Conservation (phyloP, 2,888 invertebrate species). For the Osmoderma eremita region DNA sequence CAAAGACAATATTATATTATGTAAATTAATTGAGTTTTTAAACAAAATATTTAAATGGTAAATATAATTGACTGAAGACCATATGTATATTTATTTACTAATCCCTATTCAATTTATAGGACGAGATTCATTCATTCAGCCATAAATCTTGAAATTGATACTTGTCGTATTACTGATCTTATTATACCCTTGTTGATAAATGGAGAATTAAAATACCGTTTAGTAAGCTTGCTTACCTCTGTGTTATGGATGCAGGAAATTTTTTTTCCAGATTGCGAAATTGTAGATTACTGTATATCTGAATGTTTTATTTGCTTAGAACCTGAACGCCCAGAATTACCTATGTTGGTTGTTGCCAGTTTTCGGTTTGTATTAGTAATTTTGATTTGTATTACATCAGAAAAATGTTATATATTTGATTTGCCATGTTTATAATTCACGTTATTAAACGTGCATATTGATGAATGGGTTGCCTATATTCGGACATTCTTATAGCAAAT, state of each 20-base stretch:
- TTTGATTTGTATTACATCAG: background rate
- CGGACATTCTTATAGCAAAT: no score
- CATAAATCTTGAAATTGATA: constrained; percentile 1
- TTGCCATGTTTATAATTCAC: no score
- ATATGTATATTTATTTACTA: background rate
- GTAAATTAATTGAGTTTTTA: constrained; percentile 19
- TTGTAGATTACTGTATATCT: constrained; percentile 18
- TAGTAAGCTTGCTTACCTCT: constrained; percentile 9
- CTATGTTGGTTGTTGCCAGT: background rate
- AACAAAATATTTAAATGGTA: constrained; percentile 12
- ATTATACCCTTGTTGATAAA: constrained; percentile 8
- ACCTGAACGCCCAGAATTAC: background rate
- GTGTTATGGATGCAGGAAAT: constrained; percentile 8
- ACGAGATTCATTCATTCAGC: background rate
- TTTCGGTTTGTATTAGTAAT: constrained; percentile 14
- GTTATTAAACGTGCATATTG: no score
- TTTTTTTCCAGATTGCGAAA: background rate
- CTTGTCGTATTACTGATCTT: constrained; percentile 1
- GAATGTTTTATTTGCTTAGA: constrained; percentile 4
- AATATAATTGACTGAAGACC: background rate
- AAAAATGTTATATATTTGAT: no score
- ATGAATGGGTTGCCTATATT: no score
- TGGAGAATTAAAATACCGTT: constrained; percentile 8
- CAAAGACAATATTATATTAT: background rate
- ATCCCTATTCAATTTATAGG: constrained; percentile 3